Evolutionary conservation across 2,888 invertebrate species (phyloP), one percentile per base, ranked within the genome.

Genomic region (Callyntrura sp.): DNA sequence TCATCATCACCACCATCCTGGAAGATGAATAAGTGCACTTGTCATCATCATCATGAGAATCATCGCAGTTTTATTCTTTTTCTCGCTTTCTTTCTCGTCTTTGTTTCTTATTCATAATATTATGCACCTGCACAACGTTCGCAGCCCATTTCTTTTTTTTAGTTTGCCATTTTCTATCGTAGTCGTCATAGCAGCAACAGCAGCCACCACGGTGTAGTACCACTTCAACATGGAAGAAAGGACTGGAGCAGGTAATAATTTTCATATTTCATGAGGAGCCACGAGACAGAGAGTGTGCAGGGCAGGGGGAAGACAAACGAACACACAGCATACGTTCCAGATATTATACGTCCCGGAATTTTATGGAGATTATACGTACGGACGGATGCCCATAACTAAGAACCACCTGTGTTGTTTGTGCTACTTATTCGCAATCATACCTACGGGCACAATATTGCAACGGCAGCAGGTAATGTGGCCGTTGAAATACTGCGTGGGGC

Each of bases 221-320:
- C 12, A 14, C 25, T 28, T 9, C 20, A 25, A 25, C 14, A 9
- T 35, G 6, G 3, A 35, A 35, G 35, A 35, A 6, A 35, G 35
- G 35, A 35, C 35, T 35, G 57, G 1, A 78, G 57, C 78, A 79
- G 51, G 35, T 28, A 55, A 78, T 51, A 79, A 79, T 79, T 17
- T 79, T 79, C 79, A 79, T 79, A 79, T 79, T 79, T 79, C 79
- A 79, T 79, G 79, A 79, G 79, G 11, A 28, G 9, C 57, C 78
- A n/a, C 14, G 28, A 11, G 17, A 20, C 6, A 79, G 60, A 79
- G 79, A 45, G 35, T 11, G 14, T n/a, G n/a, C 4, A 14, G 14
- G 45, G 60, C 35, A 17, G 25, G 76, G 12, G 35, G 28, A 60
- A 35, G 35, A 35, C 35, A 6, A 35, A 35, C 35, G 6, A 35